Percentiles rank a stretch among this genome's conserved stretches.
These are phyloP conservation scores for Penaeus monodon DNA, from an alignment of 2,888 invertebrate genomes.

Conservation along the genomic window DNA sequence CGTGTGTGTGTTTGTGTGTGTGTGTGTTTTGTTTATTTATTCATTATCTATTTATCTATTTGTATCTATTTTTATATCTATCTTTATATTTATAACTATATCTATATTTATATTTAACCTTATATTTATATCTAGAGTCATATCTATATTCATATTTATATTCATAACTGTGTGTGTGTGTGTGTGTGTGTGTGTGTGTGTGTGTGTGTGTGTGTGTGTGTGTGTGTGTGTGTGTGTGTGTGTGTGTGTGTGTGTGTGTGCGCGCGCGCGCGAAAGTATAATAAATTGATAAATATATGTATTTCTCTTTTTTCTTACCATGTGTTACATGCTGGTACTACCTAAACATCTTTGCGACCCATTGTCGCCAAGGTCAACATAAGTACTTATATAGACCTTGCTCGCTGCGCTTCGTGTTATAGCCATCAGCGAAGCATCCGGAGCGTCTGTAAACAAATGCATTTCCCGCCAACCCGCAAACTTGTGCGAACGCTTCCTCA, in stretches of 20 bases:
- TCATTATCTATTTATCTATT: no score
- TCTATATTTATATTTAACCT: neutral
- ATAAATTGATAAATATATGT: neutral
- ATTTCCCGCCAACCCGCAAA: no score
- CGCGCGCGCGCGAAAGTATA: neutral
- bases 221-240: conserved; percentile 11
- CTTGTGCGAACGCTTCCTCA: no score
- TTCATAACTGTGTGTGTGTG: neutral
- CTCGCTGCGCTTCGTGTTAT: no score
- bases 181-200: neutral
- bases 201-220: conserved; percentile 5
- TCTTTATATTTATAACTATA: neutral
- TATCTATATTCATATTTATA: neutral
- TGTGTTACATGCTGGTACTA: no score
- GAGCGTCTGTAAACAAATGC: no score
- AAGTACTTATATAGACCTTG: no score
- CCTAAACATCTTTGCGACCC: no score
- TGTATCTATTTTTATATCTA: neutral
- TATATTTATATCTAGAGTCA: neutral
- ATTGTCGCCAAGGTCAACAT: no score
- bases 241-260: neutral
- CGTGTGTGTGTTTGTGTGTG: neutral
- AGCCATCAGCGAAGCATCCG: no score
- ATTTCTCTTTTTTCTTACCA: no score
- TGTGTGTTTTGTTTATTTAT: neutral